Conservation (phyloP, 1,140 invertebrate species). For the Pseudomyrmex pallidus region DNA sequence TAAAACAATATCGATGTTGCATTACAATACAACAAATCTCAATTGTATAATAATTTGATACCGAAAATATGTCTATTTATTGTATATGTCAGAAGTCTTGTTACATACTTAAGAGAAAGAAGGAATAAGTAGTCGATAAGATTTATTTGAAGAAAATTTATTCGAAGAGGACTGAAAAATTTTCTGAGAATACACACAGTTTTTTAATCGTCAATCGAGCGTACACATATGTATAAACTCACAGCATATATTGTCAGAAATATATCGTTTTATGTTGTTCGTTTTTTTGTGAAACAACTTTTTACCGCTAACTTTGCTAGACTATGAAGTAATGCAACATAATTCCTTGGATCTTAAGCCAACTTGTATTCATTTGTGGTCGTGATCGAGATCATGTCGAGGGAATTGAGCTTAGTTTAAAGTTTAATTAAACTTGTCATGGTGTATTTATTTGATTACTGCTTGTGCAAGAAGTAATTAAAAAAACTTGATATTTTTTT, state of each 20-base stretch:
- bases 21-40: constrained; percentile 20
- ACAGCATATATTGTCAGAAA: background rate
- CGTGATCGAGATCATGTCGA: constrained; percentile 56
- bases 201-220: background rate
- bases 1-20: constrained; percentile 14
- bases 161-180: background rate
- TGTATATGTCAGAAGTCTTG: background rate
- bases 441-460: constrained; percentile 64
- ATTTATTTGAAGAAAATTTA: constrained; percentile 12
- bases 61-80: constrained; percentile 24
- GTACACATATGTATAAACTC: background rate
- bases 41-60: constrained; percentile 32
- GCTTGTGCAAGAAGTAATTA: constrained; percentile 41
- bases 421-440: constrained; percentile 52
- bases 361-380: constrained; percentile 54
- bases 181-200: background rate
- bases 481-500: constrained; percentile 67
- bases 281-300: constrained; percentile 55
- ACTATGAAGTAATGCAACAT: constrained; percentile 44
- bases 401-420: constrained; percentile 66
- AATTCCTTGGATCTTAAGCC: constrained; percentile 26
- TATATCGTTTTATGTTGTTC: constrained; percentile 21
- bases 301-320: constrained; percentile 55
- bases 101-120: constrained; percentile 18
- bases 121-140: constrained; percentile 22